Conservation (phyloP, 2,113 vertebrate genomes). For the Neodontobutis hainanensis region DNA sequence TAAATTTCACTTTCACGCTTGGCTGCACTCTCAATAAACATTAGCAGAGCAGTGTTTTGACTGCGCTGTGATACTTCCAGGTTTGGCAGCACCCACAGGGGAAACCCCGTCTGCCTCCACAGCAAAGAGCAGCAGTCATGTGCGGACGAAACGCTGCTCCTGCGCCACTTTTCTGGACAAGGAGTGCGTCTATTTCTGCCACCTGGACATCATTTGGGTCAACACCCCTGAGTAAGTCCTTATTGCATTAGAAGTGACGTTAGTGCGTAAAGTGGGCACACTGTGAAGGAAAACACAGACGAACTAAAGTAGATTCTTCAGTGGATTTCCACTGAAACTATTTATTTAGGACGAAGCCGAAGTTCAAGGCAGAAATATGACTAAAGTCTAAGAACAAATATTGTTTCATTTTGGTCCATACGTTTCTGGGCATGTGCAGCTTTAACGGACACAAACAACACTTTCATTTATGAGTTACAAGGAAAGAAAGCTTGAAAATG, state of each 20-base stretch:
- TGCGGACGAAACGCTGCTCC: conserved; percentile 90
- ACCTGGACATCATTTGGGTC: conserved; percentile 99
- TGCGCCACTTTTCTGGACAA: conserved; percentile 92
- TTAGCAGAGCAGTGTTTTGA: conserved; percentile 15
- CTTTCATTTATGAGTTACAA: no score
- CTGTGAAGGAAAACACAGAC: no score
- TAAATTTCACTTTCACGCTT: neutral
- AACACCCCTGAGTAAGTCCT: conserved; percentile 91
- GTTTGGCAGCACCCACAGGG: conserved; percentile 17
- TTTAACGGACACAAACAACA: no score
- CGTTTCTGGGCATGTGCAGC: no score
- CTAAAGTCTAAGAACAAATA: no score
- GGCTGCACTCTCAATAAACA: fast-evolving
- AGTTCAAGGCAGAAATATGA: no score
- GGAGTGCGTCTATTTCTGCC: conserved; percentile 98
- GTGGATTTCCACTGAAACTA: no score
- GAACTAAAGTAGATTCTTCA: no score
- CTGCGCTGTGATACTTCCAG: conserved; percentile 48
- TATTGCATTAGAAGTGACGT: neutral
- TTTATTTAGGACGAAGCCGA: no score
- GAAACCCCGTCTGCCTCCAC: conserved; percentile 32
- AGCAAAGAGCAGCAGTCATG: conserved; percentile 53
- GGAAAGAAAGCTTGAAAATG: no score
- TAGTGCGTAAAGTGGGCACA: neutral
- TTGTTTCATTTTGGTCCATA: no score